Percentiles rank a stretch among this genome's conserved stretches.
These are phyloP conservation scores for Iguana delicatissima DNA, from an alignment of 2,797 vertebrate genomes.

Conservation along the genomic window DNA sequence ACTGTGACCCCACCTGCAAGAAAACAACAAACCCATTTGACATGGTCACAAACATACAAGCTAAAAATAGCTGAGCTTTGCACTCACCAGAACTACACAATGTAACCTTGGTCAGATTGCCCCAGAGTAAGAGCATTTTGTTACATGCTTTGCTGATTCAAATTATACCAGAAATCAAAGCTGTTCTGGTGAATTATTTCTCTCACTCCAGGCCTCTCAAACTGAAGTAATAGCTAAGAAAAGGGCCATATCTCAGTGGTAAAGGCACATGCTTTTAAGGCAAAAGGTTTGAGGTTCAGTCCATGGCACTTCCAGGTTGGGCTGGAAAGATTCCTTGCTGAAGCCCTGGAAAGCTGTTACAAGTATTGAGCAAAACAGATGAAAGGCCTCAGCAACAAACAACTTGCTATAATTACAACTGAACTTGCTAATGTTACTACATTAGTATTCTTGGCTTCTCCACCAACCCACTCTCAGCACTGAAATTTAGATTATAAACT, in stretches of 20 bases:
- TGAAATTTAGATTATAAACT: background rate
- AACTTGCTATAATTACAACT: background rate
- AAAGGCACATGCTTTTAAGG: background rate
- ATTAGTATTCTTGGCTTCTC: background rate
- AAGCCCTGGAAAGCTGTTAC: background rate
- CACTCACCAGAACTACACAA: background rate
- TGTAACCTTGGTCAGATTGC: background rate
- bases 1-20: conserved; percentile 95
- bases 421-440: background rate
- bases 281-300: background rate
- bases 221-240: background rate
- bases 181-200: background rate
- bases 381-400: background rate
- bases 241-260: background rate
- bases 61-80: background rate
- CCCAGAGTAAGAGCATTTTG: background rate
- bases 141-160: background rate
- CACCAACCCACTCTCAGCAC: background rate
- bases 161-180: background rate
- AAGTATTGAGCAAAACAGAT: background rate
- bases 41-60: background rate
- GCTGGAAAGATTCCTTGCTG: background rate
- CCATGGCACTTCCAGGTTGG: background rate
- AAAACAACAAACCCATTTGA: conserved; percentile 37
- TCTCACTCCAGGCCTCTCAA: background rate